Evolutionary conservation across 2,797 vertebrate genomes (phyloP).

Genomic region (Echiichthys vipera): DNA sequence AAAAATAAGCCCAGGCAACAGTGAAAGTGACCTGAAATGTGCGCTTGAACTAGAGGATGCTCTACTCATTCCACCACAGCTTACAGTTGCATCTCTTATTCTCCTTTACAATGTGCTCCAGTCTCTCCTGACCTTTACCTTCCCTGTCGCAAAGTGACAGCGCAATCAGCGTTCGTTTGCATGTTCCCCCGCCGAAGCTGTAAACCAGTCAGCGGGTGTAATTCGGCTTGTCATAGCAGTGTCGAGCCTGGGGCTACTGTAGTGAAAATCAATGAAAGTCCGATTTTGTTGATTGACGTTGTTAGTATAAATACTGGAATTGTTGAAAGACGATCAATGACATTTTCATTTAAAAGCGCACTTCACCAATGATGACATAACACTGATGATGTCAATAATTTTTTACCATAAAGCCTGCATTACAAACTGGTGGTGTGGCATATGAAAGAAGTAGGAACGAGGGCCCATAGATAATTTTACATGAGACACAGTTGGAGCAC

Average conservation of each 20-base stretch:
- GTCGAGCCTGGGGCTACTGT: constrained; percentile 11
- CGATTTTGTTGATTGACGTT: constrained; percentile 1
- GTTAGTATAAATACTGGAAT: neutral
- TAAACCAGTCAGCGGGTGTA: neutral
- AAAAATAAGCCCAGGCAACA: constrained; percentile 46
- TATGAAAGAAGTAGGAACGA: too few species aligned
- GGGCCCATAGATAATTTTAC: neutral
- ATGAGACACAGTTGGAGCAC: neutral
- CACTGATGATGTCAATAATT: neutral
- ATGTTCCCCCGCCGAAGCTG: neutral
- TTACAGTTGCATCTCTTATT: neutral
- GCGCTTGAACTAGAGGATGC: constrained; percentile 10
- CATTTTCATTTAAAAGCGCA: neutral
- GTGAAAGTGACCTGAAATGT: constrained; percentile 47
- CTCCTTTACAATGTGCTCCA: neutral
- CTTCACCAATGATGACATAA: neutral
- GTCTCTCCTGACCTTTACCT: constrained; percentile 12
- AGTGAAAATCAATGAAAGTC: neutral
- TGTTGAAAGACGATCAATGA: neutral
- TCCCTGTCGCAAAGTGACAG: constrained; percentile 24
- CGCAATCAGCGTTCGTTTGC: constrained; percentile 24
- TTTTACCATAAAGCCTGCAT: too few species aligned
- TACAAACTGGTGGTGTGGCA: too few species aligned
- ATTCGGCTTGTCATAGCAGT: constrained; percentile 14
- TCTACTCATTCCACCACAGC: neutral